Evolutionary conservation across 1,140 invertebrate genomes (phyloP), one percentile per base, ranked within the genome.

Genomic region (Penaeus indicus): DNA sequence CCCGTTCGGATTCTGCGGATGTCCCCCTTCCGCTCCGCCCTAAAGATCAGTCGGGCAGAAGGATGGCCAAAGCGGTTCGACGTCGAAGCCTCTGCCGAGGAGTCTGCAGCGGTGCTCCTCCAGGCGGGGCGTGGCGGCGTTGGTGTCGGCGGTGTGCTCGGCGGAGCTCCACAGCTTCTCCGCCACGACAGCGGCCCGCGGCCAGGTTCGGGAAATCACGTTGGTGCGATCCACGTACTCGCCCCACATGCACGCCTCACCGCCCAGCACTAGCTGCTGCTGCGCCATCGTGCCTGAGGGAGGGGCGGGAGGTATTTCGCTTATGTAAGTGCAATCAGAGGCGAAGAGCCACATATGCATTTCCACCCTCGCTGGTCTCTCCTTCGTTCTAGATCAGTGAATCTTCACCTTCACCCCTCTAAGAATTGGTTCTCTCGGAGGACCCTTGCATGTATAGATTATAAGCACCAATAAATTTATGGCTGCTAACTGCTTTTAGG

Each of bases 201-300:
- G 97, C 95, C 96, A 97, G 16, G 96, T 94, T 91, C 95, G 94
- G 64, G 93, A 92, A 64, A 95, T 93, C 4, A 95, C 90, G 90
- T 95, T 95, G 2, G 94, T 94, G 90, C 93, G 94, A 92, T 98
- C 96, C 0, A 97, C 96, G 91, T 95, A 96, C 93, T 98, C 97
- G 1, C 95, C 95, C 97, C 97, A 98, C 95, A 98, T 96, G 91
- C 96, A 97, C 5, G 97, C 96, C 92, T 98, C 97, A 1, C 97
- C 98, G 11, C 98, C 97, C 18, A 98, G 92, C 7, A 95, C 92
- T 38, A 91, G 81, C 25, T 82, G 54, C 78, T 91, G 88, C 83
- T 91, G 90, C 19, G n/a, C 63, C 1, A 38, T 47, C 25, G 62
- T 42, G 25, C 82, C 82, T 84, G 27, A 75, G n/a, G 42, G 3